Evolutionary conservation across 2,113 vertebrate genomes (phyloP).

Genomic region (Hemichromis elongatus): DNA sequence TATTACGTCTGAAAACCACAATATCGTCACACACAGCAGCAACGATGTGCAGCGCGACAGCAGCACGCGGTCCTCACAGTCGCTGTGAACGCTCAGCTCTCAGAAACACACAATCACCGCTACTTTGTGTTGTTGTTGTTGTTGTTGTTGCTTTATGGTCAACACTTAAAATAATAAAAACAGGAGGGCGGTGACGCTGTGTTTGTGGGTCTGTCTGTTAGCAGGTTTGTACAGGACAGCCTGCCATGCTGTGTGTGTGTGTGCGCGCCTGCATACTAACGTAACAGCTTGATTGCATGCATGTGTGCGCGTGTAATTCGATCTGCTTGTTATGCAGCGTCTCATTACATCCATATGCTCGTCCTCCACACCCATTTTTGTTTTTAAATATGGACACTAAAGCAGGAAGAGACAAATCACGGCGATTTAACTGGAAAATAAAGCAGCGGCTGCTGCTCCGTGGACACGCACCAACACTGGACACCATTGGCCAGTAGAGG

Average conservation of each 20-base stretch:
- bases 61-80: background rate
- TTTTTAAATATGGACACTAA: background rate
- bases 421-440: background rate
- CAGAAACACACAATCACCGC: background rate
- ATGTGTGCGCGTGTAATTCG: constrained; percentile 45
- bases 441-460: background rate
- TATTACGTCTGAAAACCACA: background rate
- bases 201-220: background rate
- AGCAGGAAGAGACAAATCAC: background rate
- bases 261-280: background rate
- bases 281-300: constrained; percentile 27
- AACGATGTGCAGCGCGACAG: background rate
- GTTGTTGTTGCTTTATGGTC: background rate
- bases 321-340: constrained; percentile 43
- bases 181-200: background rate
- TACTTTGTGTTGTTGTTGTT: background rate
- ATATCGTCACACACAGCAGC: background rate
- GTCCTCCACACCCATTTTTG: background rate
- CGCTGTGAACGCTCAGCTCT: background rate
- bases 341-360: constrained; percentile 55
- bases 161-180: background rate
- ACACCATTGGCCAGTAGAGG: too few relatives aligned
- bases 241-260: background rate
- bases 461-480: background rate
- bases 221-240: background rate